phyloP scores from a whole-genome alignment of 2,113 vertebrate genomes.

The Pangasianodon gigas region DNA sequence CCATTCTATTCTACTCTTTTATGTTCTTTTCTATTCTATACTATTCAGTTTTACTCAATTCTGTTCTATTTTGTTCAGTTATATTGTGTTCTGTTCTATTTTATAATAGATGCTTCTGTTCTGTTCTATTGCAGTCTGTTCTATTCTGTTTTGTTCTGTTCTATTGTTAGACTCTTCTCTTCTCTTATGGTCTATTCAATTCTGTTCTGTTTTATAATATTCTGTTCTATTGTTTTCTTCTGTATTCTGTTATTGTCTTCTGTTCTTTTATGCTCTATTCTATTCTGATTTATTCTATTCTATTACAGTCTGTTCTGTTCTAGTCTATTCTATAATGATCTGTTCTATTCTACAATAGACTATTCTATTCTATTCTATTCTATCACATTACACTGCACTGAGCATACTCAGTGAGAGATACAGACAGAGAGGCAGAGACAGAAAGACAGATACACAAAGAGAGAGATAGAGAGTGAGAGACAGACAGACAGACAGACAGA shows the following conservation, averaged over 20 bases:
- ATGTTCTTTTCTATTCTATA: background rate
- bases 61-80: too few relatives aligned
- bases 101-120: background rate
- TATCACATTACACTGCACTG: background rate
- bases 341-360: background rate
- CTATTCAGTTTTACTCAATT: background rate
- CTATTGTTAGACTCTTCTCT: too few relatives aligned
- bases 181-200: background rate
- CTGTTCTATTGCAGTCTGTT: background rate
- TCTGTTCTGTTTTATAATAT: background rate
- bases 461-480: background rate
- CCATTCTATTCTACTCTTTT: background rate
- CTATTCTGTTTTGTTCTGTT: background rate
- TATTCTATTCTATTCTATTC: background rate
- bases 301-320: background rate
- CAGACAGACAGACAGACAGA: background rate
- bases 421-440: background rate
- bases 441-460: background rate
- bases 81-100: background rate
- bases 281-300: background rate
- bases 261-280: background rate
- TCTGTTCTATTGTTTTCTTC: background rate
- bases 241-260: background rate
- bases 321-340: background rate
- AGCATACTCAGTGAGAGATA: background rate